Percentiles rank a stretch among this genome's conserved stretches.
Evolutionary conservation across 2,113 vertebrate genomes (phyloP).

Genomic region (Hippocampus guttulatus): DNA sequence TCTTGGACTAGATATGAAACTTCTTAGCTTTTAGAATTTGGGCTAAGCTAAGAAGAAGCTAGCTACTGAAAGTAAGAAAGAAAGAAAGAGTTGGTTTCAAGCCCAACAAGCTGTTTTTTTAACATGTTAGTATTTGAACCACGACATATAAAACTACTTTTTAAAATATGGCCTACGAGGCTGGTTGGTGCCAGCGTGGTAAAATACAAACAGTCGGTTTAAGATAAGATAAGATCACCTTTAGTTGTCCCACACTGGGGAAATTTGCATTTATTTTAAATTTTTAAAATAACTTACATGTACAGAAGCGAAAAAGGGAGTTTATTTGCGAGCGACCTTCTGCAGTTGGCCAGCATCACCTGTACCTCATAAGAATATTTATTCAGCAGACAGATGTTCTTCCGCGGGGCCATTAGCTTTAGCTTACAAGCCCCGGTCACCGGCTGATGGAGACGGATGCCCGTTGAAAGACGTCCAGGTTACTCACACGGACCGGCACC

Average conservation of each 20-base stretch:
- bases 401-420: conserved; percentile 74
- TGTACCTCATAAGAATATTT: conserved; percentile 75
- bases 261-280: too few relatives aligned
- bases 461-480: conserved; percentile 55
- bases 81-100: not conserved
- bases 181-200: too few relatives aligned
- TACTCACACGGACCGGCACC: conserved; percentile 57
- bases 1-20: too few relatives aligned
- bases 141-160: not conserved
- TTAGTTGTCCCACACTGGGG: too few relatives aligned
- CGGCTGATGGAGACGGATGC: conserved; percentile 69
- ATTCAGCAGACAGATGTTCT: conserved; percentile 75
- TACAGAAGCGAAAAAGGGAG: conserved; percentile 5
- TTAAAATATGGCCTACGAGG: too few relatives aligned
- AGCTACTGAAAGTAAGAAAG: not conserved
- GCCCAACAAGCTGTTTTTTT: not conserved
- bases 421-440: conserved; percentile 70
- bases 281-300: too few relatives aligned
- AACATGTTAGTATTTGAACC: not conserved
- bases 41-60: not conserved
- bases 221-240: too few relatives aligned
- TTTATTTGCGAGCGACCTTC: conserved; percentile 33
- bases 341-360: conserved; percentile 66
- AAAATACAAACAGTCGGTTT: too few relatives aligned
- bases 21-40: too few relatives aligned